Evolutionary conservation across 2,797 vertebrate species (phyloP), one percentile per base, ranked within the genome.

Genomic region (Pantherophis alleghaniensis): DNA sequence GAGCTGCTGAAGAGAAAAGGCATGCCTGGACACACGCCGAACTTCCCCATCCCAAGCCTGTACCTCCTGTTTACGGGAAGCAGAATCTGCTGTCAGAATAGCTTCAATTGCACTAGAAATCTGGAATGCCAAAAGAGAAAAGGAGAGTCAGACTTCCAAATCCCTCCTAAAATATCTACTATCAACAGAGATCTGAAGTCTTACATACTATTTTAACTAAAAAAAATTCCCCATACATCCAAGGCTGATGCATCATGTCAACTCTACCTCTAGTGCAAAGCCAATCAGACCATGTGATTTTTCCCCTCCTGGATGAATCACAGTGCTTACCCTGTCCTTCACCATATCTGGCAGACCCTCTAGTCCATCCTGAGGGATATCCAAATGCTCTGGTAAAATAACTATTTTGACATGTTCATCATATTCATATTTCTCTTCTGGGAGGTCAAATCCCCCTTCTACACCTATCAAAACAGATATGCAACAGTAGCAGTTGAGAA

Each of bases 21-120:
- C 99, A 0, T 99, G 98, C 95, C 98, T 98, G 9, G 99, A 99
- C 96, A 99, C 99, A 96, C 99, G 99, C 7, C 99, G 98, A 90
- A 99, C 98, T 94, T 99, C 99, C 91, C 99, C 99, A 12, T 99
- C 99, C 99, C 99, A 99, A 61, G 99, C 99, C 93, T 99, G 99
- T 79, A 99, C 98, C 97, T 99, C 99, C 97, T 99, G 98, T 94
- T 98, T 96, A 79, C 99, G 98, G 91, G 99, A 99, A 32, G 99
- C 99, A 0, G 99, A 99, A 96, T 99, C 99, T 11, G 99, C 99
- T 47, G 98, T 98, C 97, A 99, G 98, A 86, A 99, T 98, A 93
- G 99, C 99, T 10, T 98, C 97, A 92, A 99, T 98, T 0, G 99
- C 99, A 95, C 98, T 98, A 93, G 99, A 98, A 96, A 99, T 99